Base-by-base conservation (phyloP, 2,888 invertebrate species). In the Ichneumoninae sp. region DNA sequence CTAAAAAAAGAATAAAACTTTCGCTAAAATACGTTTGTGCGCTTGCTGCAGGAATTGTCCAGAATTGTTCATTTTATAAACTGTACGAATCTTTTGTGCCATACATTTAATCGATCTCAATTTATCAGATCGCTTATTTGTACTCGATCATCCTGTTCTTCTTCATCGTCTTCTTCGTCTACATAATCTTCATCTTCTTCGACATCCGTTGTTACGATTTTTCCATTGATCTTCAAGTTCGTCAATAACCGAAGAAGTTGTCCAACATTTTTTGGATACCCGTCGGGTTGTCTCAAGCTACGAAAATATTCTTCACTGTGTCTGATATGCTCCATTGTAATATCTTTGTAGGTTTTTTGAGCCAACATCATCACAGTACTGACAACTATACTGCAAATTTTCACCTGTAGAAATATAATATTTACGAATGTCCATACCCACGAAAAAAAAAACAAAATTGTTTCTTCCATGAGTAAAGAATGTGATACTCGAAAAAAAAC, bases 361-460 rank as follows among this genome's bases (percentile, higher is more conserved):
- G 88, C 88, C 40, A 88, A 47, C 86, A 87, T 83, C 85, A 88
- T 88, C 8, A 88, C 86, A 10, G 88, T 88, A 69, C 87, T 88
- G 54, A 88, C 80, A 7, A 85, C 87, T 60, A 82, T 83, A 54
- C 88, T 88, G 81, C 88, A 87, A 63, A 88, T 82, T 54, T 75
- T 81, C 10, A 87, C 84, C 88, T 88, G 40, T 26, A 3, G 19
- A 69, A 66, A 40, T 40, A 19, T 66, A 7, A 87, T 81, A 87
- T 88, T 40, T 33, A 1, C 33, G 47, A 66, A 40, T 36, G 4
- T 36, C 7, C 36, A 50, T 68, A n/a, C 13, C 7, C 36, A 22
- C 36, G 33, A 74, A 36, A 19, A 33, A 33, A 44, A 13, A 66
- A 63, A 63, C 16, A 22, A 22, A 52, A 65, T 71, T 44, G 19